Base-by-base conservation (phyloP, 2,888 invertebrate genomes). In the Diplolepis rosae region DNA sequence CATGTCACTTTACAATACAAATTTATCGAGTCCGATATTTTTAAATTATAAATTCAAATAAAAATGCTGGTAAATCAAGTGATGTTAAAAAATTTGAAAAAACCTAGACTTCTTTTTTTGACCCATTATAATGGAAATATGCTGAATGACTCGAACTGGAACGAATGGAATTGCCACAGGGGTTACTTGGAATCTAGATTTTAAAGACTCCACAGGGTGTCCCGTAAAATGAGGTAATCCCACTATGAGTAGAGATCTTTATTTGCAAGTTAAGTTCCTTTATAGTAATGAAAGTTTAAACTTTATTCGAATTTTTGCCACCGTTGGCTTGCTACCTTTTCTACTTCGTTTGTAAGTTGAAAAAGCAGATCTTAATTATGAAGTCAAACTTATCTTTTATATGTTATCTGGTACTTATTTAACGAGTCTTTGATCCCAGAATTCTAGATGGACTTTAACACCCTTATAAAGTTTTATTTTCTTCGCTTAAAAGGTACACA, bases 121-220 rank as follows among this genome's bases (percentile, higher is more conserved):
- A 27, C 32, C 30, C 48, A 48, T 50, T 28, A 18, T 18, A 24
- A 45, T 66, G 30, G 30, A 24, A 30, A 66, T 30, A 66, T 48
- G 28, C 18, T 18, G 48, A 22, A 66, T 32, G 48, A 15, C 48
- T 48, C 11, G 18, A 30, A 50, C 45, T 22, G 1, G 28, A 48
- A 15, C 13, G 4, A 28, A 28, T 11, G 66, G 66, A 66, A 27
- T 18, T 66, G 28, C 22, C 48, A 32, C 22, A 13, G 32, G 18
- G 28, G 32, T 50, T 65, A 65, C 65, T 65, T 28, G 48, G 65
- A 65, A 48, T 45, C 28, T 45, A 27, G 65, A 65, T 28, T 45
- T 45, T 39, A 65, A 65, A 24, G 32, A 32, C 32, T 65, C 65
- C 39, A 24, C 27, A 15, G 48, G 30, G 65, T 30, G 28, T 65